Evolutionary conservation across 2,797 vertebrate species (phyloP).

Genomic region (Podarcis lilfordi): DNA sequence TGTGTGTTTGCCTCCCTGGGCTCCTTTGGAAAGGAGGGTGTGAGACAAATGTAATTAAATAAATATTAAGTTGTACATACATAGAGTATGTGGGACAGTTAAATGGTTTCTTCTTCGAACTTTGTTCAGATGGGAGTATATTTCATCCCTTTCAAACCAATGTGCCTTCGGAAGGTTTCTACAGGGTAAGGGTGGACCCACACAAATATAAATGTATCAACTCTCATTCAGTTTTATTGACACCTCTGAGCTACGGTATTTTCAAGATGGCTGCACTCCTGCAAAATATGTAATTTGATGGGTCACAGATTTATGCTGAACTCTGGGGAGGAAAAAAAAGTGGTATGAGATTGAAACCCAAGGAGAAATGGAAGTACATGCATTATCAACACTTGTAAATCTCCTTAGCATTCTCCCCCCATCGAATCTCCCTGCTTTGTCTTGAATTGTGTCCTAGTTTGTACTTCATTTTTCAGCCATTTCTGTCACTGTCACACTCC

Average conservation of each 20-base stretch:
- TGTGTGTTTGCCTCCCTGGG: background rate
- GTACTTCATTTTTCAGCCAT: background rate
- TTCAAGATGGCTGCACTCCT: slow-evolving; percentile 48
- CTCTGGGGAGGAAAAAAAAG: slow-evolving; percentile 20
- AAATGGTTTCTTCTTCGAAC: background rate
- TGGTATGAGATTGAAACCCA: slow-evolving; percentile 31
- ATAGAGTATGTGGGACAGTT: background rate
- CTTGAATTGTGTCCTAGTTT: background rate
- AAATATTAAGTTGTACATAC: background rate
- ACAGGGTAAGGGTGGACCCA: background rate
- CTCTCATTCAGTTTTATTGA: slow-evolving; percentile 30
- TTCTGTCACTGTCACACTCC: slow-evolving; percentile 28
- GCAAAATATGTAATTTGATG: slow-evolving; percentile 39
- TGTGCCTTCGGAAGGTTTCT: slow-evolving; percentile 43
- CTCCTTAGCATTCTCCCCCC: slow-evolving; percentile 23
- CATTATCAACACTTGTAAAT: slow-evolving; percentile 12
- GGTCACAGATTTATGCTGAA: slow-evolving; percentile 35
- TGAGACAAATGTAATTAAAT: too few species aligned
- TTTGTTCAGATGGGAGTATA: background rate
- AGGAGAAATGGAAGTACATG: slow-evolving; percentile 14
- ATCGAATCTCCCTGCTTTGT: background rate
- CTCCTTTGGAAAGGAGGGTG: background rate
- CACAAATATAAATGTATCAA: background rate
- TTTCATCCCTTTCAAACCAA: background rate
- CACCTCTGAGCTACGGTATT: slow-evolving; percentile 21